phyloP scores from a whole-genome alignment of 2,797 vertebrate genomes.

The Coracias cyanogaster region DNA sequence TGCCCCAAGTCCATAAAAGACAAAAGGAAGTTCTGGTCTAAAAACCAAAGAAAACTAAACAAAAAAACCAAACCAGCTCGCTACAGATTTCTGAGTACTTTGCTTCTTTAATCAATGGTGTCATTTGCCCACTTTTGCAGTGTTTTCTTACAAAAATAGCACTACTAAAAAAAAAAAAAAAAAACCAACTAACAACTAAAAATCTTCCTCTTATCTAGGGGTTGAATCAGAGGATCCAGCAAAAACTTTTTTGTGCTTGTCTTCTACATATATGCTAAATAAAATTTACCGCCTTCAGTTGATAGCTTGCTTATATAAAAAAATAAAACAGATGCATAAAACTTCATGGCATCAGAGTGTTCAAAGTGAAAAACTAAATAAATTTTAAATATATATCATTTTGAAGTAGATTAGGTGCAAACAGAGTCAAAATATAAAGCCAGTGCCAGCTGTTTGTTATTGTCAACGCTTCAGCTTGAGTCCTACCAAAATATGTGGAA shows the following conservation, averaged over 20 bases:
- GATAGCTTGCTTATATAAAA: background rate
- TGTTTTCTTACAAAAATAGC: background rate
- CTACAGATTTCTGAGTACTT: background rate
- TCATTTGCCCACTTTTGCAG: background rate
- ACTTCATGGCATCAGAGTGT: background rate
- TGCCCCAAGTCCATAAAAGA: background rate
- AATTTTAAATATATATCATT: background rate
- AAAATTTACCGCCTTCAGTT: background rate
- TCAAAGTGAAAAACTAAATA: background rate
- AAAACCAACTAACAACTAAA: background rate
- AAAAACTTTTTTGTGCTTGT: background rate
- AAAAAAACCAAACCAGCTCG: background rate
- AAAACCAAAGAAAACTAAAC: background rate
- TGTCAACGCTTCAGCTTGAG: background rate
- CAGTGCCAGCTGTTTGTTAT: background rate
- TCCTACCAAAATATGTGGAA: background rate
- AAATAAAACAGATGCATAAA: background rate
- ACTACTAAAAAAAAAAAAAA: background rate
- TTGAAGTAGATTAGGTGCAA: background rate
- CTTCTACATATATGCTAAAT: background rate
- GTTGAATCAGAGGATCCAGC: background rate
- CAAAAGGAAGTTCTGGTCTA: constrained; percentile 15
- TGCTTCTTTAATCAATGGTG: constrained; percentile 10
- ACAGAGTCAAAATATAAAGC: background rate
- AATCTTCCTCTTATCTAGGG: background rate